Percentiles rank a stretch among this genome's conserved stretches.
phyloP scores from a whole-genome alignment of 2,888 invertebrate genomes.

The Diplazon laetatorius region DNA sequence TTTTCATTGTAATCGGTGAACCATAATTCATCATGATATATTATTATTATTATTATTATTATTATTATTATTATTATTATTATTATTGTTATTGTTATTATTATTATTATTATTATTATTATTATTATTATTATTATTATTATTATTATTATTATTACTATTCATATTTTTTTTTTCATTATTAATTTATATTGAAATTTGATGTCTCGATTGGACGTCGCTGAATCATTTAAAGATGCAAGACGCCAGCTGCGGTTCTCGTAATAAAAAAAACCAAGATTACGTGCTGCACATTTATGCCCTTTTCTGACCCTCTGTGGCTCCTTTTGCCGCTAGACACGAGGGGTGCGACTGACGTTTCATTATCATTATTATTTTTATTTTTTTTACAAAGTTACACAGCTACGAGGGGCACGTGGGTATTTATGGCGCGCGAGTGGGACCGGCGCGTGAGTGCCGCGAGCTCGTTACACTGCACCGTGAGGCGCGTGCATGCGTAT shows the following conservation, averaged over 20 bases:
- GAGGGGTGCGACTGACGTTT: conserved; percentile 36
- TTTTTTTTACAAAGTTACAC: no score
- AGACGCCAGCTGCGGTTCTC: not conserved
- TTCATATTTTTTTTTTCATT: not conserved
- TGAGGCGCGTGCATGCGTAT: not conserved
- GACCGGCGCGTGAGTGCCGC: conserved; percentile 15
- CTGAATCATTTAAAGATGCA: not conserved
- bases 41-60: no score
- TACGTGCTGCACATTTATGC: not conserved
- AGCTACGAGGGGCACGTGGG: conserved; percentile 45
- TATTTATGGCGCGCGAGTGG: conserved; percentile 55
- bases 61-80: no score
- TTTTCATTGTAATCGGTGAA: no score
- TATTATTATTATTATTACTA: no score
- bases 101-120: no score
- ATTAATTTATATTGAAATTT: not conserved
- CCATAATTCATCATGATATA: no score
- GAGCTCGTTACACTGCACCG: not conserved
- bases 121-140: no score
- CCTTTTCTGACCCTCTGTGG: not conserved
- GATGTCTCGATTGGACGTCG: not conserved
- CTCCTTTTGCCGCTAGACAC: conserved; percentile 1
- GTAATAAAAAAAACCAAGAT: not conserved
- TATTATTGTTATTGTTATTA: no score
- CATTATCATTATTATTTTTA: conserved; percentile 43